These are phyloP conservation scores for Drosophila falleni DNA, from an alignment of 2,888 invertebrate species.

Conservation along the genomic window DNA sequence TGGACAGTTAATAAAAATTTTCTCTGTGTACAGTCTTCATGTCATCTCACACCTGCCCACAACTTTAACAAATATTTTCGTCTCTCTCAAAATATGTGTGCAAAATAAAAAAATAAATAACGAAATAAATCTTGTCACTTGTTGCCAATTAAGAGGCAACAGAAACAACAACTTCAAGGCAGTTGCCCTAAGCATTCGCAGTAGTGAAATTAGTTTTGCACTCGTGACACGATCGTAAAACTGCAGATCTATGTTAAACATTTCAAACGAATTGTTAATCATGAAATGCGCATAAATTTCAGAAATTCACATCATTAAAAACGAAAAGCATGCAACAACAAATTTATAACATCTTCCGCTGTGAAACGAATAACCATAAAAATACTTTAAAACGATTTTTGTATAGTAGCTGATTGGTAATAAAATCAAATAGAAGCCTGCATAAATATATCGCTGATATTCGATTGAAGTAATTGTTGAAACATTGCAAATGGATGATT, in stretches of 20 bases:
- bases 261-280: slow-evolving; percentile 12
- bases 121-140: slow-evolving; percentile 63
- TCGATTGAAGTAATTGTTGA: too few relatives aligned
- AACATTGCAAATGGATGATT: background rate
- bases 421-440: slow-evolving; percentile 13
- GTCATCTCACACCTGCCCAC: slow-evolving; percentile 59
- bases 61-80: slow-evolving; percentile 44
- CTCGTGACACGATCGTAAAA: slow-evolving; percentile 43
- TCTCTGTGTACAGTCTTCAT: slow-evolving; percentile 25
- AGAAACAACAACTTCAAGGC: slow-evolving; percentile 11
- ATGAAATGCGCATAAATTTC: slow-evolving; percentile 32
- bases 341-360: slow-evolving; percentile 26
- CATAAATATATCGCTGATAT: background rate
- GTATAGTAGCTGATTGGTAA: slow-evolving; percentile 27
- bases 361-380: slow-evolving; percentile 17
- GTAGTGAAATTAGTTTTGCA: slow-evolving; percentile 9
- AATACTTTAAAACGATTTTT: slow-evolving; percentile 27
- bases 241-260: background rate
- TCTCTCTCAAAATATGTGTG: slow-evolving; percentile 15
- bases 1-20: slow-evolving; percentile 43
- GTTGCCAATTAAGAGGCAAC: slow-evolving; percentile 64
- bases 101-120: slow-evolving; percentile 36
- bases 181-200: slow-evolving; percentile 9
- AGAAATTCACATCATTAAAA: slow-evolving; percentile 17
- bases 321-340: slow-evolving; percentile 2